These are phyloP conservation scores for Erynnis tages DNA, from an alignment of 2,888 invertebrate genomes.

Conservation along the genomic window DNA sequence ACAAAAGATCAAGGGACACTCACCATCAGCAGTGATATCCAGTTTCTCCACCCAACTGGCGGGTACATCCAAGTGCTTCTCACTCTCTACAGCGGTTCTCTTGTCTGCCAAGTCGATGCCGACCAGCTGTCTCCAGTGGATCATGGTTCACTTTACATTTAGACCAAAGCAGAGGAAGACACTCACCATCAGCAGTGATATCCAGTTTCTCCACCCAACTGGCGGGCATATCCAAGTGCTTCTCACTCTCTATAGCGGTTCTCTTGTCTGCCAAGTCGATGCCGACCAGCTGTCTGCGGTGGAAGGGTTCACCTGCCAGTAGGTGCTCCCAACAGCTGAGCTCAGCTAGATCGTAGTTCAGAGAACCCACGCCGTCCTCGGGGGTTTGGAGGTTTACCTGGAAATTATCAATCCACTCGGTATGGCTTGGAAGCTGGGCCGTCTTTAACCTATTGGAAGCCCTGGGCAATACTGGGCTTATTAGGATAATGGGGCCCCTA, in stretches of 20 bases:
- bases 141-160: slow-evolving; percentile 87
- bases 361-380: slow-evolving; percentile 63
- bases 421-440: too few relatives aligned
- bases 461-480: too few relatives aligned
- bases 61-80: slow-evolving; percentile 90
- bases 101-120: slow-evolving; percentile 71
- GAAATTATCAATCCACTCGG: neutral
- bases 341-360: slow-evolving; percentile 84
- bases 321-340: slow-evolving; percentile 87
- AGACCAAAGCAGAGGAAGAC: too few relatives aligned
- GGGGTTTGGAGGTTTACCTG: slow-evolving; percentile 84
- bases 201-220: slow-evolving; percentile 88
- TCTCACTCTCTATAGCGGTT: slow-evolving; percentile 79
- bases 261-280: slow-evolving; percentile 62
- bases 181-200: slow-evolving; percentile 79
- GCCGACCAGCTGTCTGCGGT: slow-evolving; percentile 75
- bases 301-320: slow-evolving; percentile 85
- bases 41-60: slow-evolving; percentile 87
- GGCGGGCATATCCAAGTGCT: slow-evolving; percentile 88
- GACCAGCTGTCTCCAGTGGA: slow-evolving; percentile 69
- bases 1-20: too few relatives aligned
- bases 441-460: too few relatives aligned
- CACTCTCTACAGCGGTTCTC: slow-evolving; percentile 69
- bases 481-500: too few relatives aligned
- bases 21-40: slow-evolving; percentile 44